Evolutionary conservation across 2,888 invertebrate species (phyloP).

Genomic region (Pharmacophagus antenor): DNA sequence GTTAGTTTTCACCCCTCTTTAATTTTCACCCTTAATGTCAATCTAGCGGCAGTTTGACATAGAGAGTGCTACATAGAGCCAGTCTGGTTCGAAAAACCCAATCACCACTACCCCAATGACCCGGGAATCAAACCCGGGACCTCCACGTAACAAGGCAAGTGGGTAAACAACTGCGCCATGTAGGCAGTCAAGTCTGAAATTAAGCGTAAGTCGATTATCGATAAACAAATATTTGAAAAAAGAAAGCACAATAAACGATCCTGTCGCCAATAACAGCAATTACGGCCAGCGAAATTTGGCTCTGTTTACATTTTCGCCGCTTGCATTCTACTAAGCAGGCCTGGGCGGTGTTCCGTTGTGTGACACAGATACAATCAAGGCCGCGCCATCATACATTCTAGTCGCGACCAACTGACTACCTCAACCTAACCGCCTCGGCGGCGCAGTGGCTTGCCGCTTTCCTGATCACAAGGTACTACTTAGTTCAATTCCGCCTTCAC

Average conservation of each 20-base stretch:
- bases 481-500: neutral
- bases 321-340: slow-evolving; percentile 29
- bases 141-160: too few species aligned
- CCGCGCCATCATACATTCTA: slow-evolving; percentile 40
- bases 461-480: neutral
- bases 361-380: slow-evolving; percentile 44
- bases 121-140: too few species aligned
- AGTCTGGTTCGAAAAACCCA: too few species aligned
- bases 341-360: slow-evolving; percentile 34
- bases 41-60: too few species aligned
- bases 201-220: too few species aligned
- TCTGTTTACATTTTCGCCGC: slow-evolving; percentile 39
- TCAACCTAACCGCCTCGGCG: neutral
- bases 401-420: slow-evolving; percentile 33
- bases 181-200: too few species aligned
- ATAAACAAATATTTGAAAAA: neutral
- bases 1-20: too few species aligned
- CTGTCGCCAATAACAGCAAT: neutral
- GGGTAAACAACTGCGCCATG: too few species aligned
- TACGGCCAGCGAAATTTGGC: slow-evolving; percentile 10
- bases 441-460: neutral
- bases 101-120: too few species aligned
- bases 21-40: too few species aligned
- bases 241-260: neutral
- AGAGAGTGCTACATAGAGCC: too few species aligned